Conservation (phyloP, 2,113 vertebrate species). For the Poeciliopsis turrubarensis region DNA sequence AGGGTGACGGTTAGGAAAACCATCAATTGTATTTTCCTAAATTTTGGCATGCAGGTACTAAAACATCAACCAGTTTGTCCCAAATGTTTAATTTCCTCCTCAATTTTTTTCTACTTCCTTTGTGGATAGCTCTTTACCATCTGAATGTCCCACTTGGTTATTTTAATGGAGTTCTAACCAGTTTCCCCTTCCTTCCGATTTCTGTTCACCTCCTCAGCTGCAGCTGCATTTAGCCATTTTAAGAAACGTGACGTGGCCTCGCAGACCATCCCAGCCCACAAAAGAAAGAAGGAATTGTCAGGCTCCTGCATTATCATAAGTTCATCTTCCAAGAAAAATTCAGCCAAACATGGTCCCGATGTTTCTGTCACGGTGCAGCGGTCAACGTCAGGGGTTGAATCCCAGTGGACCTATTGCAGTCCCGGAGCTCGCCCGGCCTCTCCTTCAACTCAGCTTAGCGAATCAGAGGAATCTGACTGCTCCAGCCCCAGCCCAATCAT, state of each 20-base stretch:
- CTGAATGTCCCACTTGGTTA: neutral
- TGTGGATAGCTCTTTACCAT: neutral
- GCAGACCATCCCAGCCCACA: slow-evolving; percentile 83
- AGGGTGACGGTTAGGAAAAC: no score
- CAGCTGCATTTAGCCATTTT: slow-evolving; percentile 67
- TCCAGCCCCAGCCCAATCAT: slow-evolving; percentile 98
- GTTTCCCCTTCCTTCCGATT: slow-evolving; percentile 4
- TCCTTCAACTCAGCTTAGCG: slow-evolving; percentile 82
- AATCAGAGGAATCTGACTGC: slow-evolving; percentile 94
- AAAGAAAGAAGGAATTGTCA: slow-evolving; percentile 77
- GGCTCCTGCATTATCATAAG: slow-evolving; percentile 81
- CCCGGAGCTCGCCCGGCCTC: slow-evolving; percentile 75
- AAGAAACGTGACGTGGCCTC: slow-evolving; percentile 88
- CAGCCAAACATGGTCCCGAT: slow-evolving; percentile 76
- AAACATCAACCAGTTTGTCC: no score
- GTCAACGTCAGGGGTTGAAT: slow-evolving; percentile 82
- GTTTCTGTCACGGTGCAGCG: slow-evolving; percentile 81
- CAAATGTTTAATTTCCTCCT: neutral
- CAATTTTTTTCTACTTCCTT: neutral
- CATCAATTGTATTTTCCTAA: no score
- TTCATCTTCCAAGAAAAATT: slow-evolving; percentile 77
- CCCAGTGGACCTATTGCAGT: slow-evolving; percentile 86
- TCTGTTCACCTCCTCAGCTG: slow-evolving; percentile 60
- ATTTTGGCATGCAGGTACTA: no score
- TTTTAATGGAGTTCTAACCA: neutral